A percentile compares a stretch with the other conserved stretches of the same genome.
These are phyloP conservation scores for Aplodontia rufa DNA, from an alignment of 2,113 vertebrate species.

Conservation along the genomic window DNA sequence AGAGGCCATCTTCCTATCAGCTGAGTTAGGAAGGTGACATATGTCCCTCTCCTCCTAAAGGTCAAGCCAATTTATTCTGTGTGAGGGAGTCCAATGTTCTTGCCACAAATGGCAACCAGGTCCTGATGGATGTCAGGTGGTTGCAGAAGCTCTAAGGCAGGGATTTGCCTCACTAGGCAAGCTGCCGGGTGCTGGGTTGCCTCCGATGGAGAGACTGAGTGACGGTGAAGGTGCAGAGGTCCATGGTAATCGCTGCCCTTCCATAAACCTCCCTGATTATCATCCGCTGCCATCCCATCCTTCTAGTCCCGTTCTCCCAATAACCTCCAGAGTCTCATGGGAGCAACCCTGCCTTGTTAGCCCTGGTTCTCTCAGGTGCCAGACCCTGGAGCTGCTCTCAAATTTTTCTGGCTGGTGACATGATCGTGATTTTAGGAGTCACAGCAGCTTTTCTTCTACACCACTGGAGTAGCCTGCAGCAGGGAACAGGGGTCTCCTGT, in stretches of 20 bases:
- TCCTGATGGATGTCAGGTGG: not conserved
- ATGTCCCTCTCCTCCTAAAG: constrained; percentile 61
- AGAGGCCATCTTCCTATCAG: constrained; percentile 49
- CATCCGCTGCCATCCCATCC: not conserved
- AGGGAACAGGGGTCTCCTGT: not conserved
- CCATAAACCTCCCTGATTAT: constrained; percentile 36
- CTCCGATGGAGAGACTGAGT: constrained; percentile 24
- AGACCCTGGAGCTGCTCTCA: not conserved
- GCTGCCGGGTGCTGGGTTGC: not conserved
- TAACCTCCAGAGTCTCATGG: not conserved
- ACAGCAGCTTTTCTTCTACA: not conserved
- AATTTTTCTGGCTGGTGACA: not conserved
- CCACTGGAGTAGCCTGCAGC: not conserved
- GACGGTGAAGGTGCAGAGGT: constrained; percentile 58
- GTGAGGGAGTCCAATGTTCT: constrained; percentile 38
- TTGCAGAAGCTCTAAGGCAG: not conserved
- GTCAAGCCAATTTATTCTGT: constrained; percentile 65
- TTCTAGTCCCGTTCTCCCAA: not conserved
- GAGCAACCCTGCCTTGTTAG: not conserved
- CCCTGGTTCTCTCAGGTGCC: not conserved
- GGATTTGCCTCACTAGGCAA: not conserved
- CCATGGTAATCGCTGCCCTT: not conserved
- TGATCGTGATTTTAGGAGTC: not conserved
- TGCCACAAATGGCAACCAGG: not conserved
- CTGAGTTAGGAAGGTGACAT: constrained; percentile 43